Base-by-base conservation (phyloP, 2,888 invertebrate genomes). In the Rhamnusium bicolor region DNA sequence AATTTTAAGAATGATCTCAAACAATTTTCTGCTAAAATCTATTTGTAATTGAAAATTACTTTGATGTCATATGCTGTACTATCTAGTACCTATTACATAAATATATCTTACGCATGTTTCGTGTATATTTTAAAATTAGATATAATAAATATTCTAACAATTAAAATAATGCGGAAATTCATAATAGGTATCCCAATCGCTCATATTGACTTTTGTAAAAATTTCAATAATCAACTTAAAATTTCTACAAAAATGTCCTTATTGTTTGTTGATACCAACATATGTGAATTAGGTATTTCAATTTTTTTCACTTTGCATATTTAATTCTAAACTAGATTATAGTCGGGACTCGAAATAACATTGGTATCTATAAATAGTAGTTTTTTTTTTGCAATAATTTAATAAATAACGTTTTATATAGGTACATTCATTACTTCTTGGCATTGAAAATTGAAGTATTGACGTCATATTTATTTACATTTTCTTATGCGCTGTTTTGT, bases 381-480 rank as follows among this genome's bases (percentile, higher is more conserved):
- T 53, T 21, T 21, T 12, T 0, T n/a, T 53, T n/a, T 53, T 53
- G 53, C 10, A n/a, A 8, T 12, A 12, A 12, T 21, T 24, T 24
- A 6, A 53, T 21, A 21, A 12, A 53, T 1, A 53, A 21, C 10
- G 12, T 10, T 32, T 12, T 12, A 6, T 29, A 12, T 27, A n/a
- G n/a, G n/a, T n/a, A 29, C 10, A 1, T 29, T 16, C 32, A 5
- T 32, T 58, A 58, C 40, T 24, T 46, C 12, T 61, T 61, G 21
- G 18, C 61, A 61, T 24, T 47, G 61, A 40, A 16, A 32, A 46
- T 4, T 6, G 32, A 6, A 8, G 14, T 46, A 18, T 46, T 46
- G 21, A 67, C 67, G 67, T 56, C 67, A 56, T 56, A 46, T 18
- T 67, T 67, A 67, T 67, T 67, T 67, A 67, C 56, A 67, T 67